Percentiles rank a stretch among this genome's conserved stretches.
Evolutionary conservation across 1,140 invertebrate genomes (phyloP).

Genomic region (Pygmarrhopalites habei): DNA sequence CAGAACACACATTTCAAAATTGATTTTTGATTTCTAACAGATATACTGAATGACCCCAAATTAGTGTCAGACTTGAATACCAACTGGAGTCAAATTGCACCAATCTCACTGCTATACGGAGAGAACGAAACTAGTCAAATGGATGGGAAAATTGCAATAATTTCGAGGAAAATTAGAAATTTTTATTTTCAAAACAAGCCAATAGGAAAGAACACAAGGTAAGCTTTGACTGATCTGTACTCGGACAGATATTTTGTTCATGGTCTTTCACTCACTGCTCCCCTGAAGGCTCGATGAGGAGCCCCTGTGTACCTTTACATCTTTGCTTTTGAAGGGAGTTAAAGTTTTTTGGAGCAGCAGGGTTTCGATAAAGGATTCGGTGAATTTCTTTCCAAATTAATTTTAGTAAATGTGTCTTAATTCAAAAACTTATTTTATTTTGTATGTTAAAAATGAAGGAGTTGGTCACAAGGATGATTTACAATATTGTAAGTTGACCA

Average conservation of each 20-base stretch:
- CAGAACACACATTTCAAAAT: not conserved
- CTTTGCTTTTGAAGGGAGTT: not conserved
- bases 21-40: not conserved
- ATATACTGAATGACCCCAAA: not conserved
- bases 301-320: conserved; percentile 4
- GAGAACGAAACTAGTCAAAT: not conserved
- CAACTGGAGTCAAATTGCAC: not conserved
- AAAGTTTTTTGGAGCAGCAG: not conserved
- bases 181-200: not conserved
- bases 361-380: not conserved
- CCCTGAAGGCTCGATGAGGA: not conserved
- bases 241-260: not conserved
- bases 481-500: not conserved
- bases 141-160: not conserved
- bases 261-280: not conserved
- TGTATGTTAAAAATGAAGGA: not conserved
- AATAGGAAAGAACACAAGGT: not conserved
- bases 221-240: not conserved
- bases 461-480: not conserved
- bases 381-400: not conserved
- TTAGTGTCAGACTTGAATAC: conserved; percentile 1
- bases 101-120: not conserved
- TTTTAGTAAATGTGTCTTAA: not conserved
- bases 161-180: not conserved
- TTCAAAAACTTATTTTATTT: not conserved